Percentiles rank a stretch among this genome's conserved stretches.
Conservation (phyloP, 2,797 vertebrate species). For the Gouania willdenowi region DNA sequence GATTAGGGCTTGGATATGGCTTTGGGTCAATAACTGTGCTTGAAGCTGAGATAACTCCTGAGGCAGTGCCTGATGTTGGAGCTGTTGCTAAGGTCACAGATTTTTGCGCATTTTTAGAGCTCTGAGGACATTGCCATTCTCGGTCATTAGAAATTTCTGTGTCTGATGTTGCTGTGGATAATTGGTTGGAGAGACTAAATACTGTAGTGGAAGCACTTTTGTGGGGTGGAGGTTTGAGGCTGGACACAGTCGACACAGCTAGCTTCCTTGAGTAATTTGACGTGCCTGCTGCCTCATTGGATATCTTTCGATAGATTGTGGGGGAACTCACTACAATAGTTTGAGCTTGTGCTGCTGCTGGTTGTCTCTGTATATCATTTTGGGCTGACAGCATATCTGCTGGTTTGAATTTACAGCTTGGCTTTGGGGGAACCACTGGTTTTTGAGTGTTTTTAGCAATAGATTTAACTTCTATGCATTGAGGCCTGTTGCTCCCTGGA, state of each 20-base stretch:
- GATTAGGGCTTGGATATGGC: slow-evolving; percentile 17
- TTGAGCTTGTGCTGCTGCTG: slow-evolving; percentile 35
- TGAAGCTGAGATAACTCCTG: slow-evolving; percentile 14
- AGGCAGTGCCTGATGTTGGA: slow-evolving; percentile 6
- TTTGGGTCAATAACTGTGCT: slow-evolving; percentile 13
- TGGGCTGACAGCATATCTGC: slow-evolving; percentile 53
- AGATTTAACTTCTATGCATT: slow-evolving; percentile 76
- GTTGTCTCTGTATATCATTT: slow-evolving; percentile 48
- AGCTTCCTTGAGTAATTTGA: slow-evolving; percentile 67
- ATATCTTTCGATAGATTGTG: slow-evolving; percentile 66
- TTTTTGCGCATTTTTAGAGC: slow-evolving; percentile 43
- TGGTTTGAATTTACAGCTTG: slow-evolving; percentile 72
- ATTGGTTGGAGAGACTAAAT: slow-evolving; percentile 44
- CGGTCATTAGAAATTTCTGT: slow-evolving; percentile 29
- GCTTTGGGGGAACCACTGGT: slow-evolving; percentile 71
- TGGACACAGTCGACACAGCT: slow-evolving; percentile 70
- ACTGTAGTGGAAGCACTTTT: slow-evolving; percentile 49
- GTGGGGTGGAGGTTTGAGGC: slow-evolving; percentile 64
- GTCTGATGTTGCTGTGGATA: slow-evolving; percentile 32
- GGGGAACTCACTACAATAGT: slow-evolving; percentile 67
- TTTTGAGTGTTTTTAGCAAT: slow-evolving; percentile 71
- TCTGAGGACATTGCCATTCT: slow-evolving; percentile 45
- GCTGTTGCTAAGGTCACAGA: slow-evolving; percentile 20
- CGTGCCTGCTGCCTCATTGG: slow-evolving; percentile 46
- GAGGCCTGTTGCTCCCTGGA: slow-evolving; percentile 42